Conservation (phyloP, 2,113 vertebrate species). For the Pteropus alecto region DNA sequence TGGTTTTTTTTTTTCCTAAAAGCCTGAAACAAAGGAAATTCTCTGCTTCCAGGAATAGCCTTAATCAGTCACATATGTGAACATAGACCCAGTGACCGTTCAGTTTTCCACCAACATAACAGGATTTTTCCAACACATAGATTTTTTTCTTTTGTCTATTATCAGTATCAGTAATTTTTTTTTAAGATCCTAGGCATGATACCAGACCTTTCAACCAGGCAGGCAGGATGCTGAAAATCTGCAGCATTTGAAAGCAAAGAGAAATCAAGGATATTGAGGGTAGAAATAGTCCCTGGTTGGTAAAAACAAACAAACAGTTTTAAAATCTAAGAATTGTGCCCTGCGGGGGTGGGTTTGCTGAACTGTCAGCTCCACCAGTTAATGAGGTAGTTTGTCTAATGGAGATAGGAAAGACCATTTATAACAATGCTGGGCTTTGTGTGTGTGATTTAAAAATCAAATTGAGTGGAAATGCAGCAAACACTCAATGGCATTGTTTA, state of each 20-base stretch:
- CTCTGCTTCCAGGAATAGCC: conserved; percentile 56
- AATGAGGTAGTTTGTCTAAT: conserved; percentile 72
- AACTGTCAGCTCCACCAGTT: conserved; percentile 68
- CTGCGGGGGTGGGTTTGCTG: conserved; percentile 59
- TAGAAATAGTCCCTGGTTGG: conserved; percentile 44
- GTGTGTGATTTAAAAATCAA: conserved; percentile 69
- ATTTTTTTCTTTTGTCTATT: conserved; percentile 30
- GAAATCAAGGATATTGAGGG: conserved; percentile 34
- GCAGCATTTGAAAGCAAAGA: conserved; percentile 40
- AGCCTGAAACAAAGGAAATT: conserved; percentile 71
- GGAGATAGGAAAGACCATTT: conserved; percentile 58
- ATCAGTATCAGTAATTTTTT: neutral
- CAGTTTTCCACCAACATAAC: conserved; percentile 20
- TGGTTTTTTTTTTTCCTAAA: conserved; percentile 22
- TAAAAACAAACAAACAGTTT: conserved; percentile 61
- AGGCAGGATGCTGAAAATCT: conserved; percentile 1
- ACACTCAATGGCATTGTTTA: conserved; percentile 60
- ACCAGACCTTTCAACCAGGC: conserved; percentile 21
- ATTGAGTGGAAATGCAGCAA: conserved; percentile 62
- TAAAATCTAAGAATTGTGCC: conserved; percentile 67
- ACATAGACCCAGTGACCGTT: conserved; percentile 13
- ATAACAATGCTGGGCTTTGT: conserved; percentile 64
- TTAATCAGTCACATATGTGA: conserved; percentile 69
- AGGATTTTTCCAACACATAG: conserved; percentile 13
- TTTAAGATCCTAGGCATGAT: neutral